Base-by-base conservation (phyloP, 1,140 invertebrate species). In the Drosophila lowei region DNA sequence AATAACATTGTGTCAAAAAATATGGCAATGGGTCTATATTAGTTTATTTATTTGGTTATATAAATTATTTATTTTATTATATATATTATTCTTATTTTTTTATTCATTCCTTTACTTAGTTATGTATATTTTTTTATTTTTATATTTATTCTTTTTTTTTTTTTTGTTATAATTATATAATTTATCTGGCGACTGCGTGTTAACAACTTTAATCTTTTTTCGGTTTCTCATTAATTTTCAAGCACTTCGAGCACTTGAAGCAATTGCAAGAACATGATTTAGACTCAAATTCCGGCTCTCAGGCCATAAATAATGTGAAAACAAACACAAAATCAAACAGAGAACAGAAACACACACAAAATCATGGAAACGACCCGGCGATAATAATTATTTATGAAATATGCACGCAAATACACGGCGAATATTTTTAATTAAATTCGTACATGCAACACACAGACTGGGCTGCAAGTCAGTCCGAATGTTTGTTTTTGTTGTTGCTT, bases 351-450 rank as follows among this genome's bases (percentile, higher is more conserved):
- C 54, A 52, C 67, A 54, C 30, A 11, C 46, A 9, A 52, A 47
- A 23, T 23, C 23, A 23, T 23, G 23, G 50, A 7, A 52, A 47
- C 63, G 52, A 68, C 34, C 34, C 4, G 11, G 72, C 62, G 73
- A 81, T 88, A 85, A 77, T 81, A 80, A 85, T 85, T 85, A 81
- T 85, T 85, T 85, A 80, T 85, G 81, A 85, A 86, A 85, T 81
- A 88, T 85, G 83, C 81, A 85, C 83, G 81, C 81, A 88, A 85
- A 38, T 38, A 38, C 34, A 38, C 11, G 8, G 72, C 62, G 57
- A 63, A 68, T 49, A 77, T 86, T 86, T 85, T 85, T 85, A 85
- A 85, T 85, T 85, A 85, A 85, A 85, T 86, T 88, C 83, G 81
- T 86, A 85, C 81, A 85, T 85, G 81, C 81, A 85, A 23, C 23